Base-by-base conservation (phyloP, 37 sponge, comb jelly and placozoan species). In the Hexactinellida sp. region DNA sequence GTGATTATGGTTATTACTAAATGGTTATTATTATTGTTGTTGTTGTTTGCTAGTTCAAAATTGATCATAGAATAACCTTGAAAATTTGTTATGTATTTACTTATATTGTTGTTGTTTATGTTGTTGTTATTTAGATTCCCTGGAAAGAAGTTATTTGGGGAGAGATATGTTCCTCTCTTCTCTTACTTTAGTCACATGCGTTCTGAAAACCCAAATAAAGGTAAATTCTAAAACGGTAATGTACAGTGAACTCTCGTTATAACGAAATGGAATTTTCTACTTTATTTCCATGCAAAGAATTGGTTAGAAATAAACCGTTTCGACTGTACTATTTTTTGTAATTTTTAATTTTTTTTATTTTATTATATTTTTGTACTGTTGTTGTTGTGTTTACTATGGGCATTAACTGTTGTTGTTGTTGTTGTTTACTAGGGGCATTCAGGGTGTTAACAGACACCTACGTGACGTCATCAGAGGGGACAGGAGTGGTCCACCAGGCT, bases 401-500 rank as follows among this genome's bases (percentile, higher is more conserved):
- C 5, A 16, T 41, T 41, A 16, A n/a, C n/a, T n/a, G n/a, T n/a
- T n/a, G n/a, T n/a, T n/a, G n/a, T n/a, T n/a, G n/a, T n/a, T n/a
- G n/a, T n/a, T n/a, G n/a, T n/a, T n/a, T n/a, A n/a, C 5, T n/a
- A 63, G 76, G 76, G 1, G 76, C 76, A 63, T 63, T 23, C 35
- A 19, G 32, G 13, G 55, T 28, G 25, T 85, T 90, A 1, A 86
- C 63, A n/a, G 98, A 97, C 86, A 88, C 84, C 7, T 97, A 97
- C 83, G 99, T 97, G 36, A 93, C 99, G 9, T 54, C 89, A 16
- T 96, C 95, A 54, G 92, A 90, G 86, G 99, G 99, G 36, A 97
- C 99, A 36, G 99, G 99, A 10, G 87, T 97, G 37, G 99, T 97
- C 84, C 99, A 97, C 83, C 99, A 97, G 83, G 99, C 99, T 35